A percentile compares a stretch with the other conserved stretches of the same genome.
phyloP scores from a whole-genome alignment of 2,888 invertebrate genomes.

The Achlya flavicornis region DNA sequence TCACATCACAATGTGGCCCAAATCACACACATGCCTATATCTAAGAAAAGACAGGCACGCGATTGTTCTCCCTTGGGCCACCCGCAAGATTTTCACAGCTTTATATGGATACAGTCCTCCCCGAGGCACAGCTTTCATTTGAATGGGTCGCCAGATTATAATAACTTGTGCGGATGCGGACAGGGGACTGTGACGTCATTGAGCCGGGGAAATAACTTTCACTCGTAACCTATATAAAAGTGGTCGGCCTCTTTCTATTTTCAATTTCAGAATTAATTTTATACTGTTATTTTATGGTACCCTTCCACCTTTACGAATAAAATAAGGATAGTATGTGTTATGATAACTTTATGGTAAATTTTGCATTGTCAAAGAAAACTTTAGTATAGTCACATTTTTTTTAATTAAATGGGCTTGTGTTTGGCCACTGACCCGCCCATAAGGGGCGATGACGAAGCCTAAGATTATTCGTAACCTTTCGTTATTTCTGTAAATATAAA shows the following conservation, averaged over 20 bases:
- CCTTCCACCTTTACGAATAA: no score
- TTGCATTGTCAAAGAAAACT: no score
- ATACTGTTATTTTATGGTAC: no score
- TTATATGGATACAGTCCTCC: slow-evolving; percentile 45
- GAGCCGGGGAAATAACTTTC: slow-evolving; percentile 33
- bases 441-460: no score
- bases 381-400: no score
- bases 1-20: slow-evolving; percentile 49
- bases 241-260: slow-evolving; percentile 7
- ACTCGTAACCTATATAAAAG: slow-evolving; percentile 22
- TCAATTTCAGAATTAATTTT: no score
- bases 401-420: no score
- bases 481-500: no score
- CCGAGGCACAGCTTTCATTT: slow-evolving; percentile 50
- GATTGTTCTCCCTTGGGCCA: slow-evolving; percentile 50
- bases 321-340: not conserved
- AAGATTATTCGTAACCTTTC: no score
- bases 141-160: slow-evolving; percentile 57
- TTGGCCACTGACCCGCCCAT: no score
- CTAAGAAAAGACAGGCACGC: slow-evolving; percentile 45
- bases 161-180: slow-evolving; percentile 42
- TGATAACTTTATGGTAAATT: not conserved
- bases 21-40: slow-evolving; percentile 54
- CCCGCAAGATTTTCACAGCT: slow-evolving; percentile 51
- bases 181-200: slow-evolving; percentile 30